A percentile compares a stretch with the other conserved stretches of the same genome.
These are phyloP conservation scores for Leuciscus idus DNA, from an alignment of 2,113 vertebrate species.

Conservation along the genomic window DNA sequence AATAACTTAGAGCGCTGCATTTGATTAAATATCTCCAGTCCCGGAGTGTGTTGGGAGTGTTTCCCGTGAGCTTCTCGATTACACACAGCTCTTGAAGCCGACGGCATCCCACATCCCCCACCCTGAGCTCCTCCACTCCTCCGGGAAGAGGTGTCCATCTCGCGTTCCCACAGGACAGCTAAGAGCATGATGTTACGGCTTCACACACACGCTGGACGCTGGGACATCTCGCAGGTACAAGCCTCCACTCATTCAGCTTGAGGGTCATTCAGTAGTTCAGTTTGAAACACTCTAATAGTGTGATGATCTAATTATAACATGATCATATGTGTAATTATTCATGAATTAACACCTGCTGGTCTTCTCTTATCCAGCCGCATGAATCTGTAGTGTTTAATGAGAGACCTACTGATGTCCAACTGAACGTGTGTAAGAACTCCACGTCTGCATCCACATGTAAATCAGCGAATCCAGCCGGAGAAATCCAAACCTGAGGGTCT, in stretches of 20 bases:
- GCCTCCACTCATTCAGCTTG: background rate
- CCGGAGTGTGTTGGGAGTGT: background rate
- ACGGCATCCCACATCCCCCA: background rate
- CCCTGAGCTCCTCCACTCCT: background rate
- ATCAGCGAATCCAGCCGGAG: slow-evolving; percentile 4
- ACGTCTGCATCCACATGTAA: slow-evolving; percentile 43
- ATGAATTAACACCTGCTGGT: slow-evolving; percentile 22
- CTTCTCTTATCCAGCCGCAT: slow-evolving; percentile 5
- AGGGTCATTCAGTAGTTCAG: background rate
- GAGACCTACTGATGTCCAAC: background rate
- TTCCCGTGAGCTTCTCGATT: background rate
- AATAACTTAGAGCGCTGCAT: background rate
- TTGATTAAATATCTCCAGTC: too few relatives aligned
- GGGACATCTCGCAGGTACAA: background rate
- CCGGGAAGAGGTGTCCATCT: background rate
- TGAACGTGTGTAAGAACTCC: slow-evolving; percentile 31
- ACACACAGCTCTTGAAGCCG: slow-evolving; percentile 2
- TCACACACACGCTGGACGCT: background rate
- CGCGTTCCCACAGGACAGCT: background rate
- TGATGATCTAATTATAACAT: background rate
- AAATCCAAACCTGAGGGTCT: slow-evolving; percentile 24
- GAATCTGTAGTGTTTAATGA: slow-evolving; percentile 55
- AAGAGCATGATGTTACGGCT: background rate
- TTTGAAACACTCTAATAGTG: background rate
- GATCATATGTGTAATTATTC: background rate